A percentile compares a stretch with the other conserved stretches of the same genome.
Conservation (phyloP, 2,888 invertebrate species). For the Pterostichus niger region DNA sequence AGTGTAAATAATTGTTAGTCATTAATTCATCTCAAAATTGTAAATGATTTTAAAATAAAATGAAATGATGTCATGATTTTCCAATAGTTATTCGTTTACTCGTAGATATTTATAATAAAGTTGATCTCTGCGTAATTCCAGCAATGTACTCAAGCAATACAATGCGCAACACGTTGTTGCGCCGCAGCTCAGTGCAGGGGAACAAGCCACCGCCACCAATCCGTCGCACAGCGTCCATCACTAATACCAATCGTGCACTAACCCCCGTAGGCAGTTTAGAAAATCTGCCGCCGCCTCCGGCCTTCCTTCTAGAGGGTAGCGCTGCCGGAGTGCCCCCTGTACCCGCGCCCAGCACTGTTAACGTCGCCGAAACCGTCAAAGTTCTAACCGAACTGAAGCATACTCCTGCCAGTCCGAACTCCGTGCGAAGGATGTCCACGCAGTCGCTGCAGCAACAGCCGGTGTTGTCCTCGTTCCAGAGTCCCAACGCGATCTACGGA, state of each 20-base stretch:
- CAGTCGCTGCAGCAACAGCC: slow-evolving; percentile 73
- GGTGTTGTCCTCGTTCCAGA: slow-evolving; percentile 75
- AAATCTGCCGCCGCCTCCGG: slow-evolving; percentile 87
- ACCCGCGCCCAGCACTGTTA: slow-evolving; percentile 74
- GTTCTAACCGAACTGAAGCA: slow-evolving; percentile 91
- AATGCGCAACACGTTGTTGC: slow-evolving; percentile 77
- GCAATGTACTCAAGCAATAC: slow-evolving; percentile 73
- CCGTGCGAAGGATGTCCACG: slow-evolving; percentile 80
- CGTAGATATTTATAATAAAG: too few species aligned
- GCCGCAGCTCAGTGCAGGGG: slow-evolving; percentile 81
- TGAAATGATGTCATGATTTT: too few species aligned
- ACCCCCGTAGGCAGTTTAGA: slow-evolving; percentile 77
- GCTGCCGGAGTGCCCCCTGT: slow-evolving; percentile 73
- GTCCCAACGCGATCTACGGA: slow-evolving; percentile 73
- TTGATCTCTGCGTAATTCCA: slow-evolving; percentile 57
- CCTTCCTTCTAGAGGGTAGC: slow-evolving; percentile 84
- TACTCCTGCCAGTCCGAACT: slow-evolving; percentile 91
- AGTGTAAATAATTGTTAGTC: slow-evolving; percentile 10
- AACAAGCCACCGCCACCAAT: slow-evolving; percentile 91
- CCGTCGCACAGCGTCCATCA: slow-evolving; percentile 86
- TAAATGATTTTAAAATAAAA: too few species aligned
- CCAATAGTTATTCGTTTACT: too few species aligned
- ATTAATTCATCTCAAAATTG: too few species aligned
- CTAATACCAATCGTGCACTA: slow-evolving; percentile 74
- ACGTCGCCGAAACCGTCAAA: slow-evolving; percentile 92